A percentile compares a stretch with the other conserved stretches of the same genome.
These are phyloP conservation scores for Calephelis nemesis DNA, from an alignment of 1,140 invertebrate genomes.

Conservation along the genomic window DNA sequence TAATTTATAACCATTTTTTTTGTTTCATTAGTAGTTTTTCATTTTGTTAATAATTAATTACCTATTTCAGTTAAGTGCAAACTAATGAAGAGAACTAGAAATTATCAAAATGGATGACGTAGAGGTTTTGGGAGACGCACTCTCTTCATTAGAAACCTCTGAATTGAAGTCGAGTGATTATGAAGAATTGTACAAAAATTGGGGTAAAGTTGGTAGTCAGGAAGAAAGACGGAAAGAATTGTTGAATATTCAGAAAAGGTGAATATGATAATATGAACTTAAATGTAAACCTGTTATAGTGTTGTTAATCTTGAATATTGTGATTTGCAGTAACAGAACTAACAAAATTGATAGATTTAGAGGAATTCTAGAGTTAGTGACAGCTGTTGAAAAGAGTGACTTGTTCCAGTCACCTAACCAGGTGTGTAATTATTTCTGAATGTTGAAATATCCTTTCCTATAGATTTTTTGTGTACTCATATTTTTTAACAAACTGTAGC, in stretches of 20 bases:
- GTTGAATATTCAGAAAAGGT: constrained; percentile 60
- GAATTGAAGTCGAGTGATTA: constrained; percentile 34
- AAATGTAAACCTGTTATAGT: not conserved
- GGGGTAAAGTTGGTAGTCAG: constrained; percentile 57
- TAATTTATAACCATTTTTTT: too few relatives aligned
- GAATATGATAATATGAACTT: constrained; percentile 21
- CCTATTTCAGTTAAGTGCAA: too few relatives aligned
- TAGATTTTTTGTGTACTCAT: not conserved
- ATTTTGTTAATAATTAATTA: too few relatives aligned
- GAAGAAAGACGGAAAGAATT: constrained; percentile 61
- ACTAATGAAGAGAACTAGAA: too few relatives aligned
- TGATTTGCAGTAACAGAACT: constrained; percentile 31
- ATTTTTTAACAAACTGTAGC: not conserved
- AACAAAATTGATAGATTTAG: constrained; percentile 52
- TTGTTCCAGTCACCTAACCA: constrained; percentile 38
- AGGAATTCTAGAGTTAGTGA: constrained; percentile 58
- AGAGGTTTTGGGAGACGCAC: constrained; percentile 47
- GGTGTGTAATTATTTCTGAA: constrained; percentile 24
- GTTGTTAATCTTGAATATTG: not conserved
- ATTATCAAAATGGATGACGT: constrained; percentile 42
- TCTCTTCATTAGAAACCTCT: constrained; percentile 36
- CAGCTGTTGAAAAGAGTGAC: constrained; percentile 43
- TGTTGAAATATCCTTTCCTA: not conserved
- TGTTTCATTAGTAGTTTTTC: too few relatives aligned
- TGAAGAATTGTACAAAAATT: constrained; percentile 60